These are phyloP conservation scores for Cyprinus carpio DNA, from an alignment of 2,113 vertebrate genomes.

Conservation along the genomic window DNA sequence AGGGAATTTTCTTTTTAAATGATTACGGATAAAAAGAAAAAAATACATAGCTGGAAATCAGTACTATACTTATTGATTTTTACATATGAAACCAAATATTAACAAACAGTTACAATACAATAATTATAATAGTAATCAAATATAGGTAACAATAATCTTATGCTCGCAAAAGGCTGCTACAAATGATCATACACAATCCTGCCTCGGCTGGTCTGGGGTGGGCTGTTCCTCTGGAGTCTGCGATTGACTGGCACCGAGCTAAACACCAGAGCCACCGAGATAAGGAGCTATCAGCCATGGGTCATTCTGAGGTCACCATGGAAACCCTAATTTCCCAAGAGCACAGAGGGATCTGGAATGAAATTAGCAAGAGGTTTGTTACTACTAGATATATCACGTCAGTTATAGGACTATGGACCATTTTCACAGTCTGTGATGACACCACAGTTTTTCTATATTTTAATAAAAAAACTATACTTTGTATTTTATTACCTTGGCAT, in stretches of 20 bases:
- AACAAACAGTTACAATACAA: slow-evolving; percentile 60
- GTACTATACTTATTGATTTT: slow-evolving; percentile 58
- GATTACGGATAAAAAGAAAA: slow-evolving; percentile 13
- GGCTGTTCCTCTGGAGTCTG: slow-evolving; percentile 28
- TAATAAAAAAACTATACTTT: no score
- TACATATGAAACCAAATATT: slow-evolving; percentile 67
- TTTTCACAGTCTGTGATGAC: no score
- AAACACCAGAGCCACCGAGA: slow-evolving; percentile 38
- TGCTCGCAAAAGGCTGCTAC: slow-evolving; percentile 49
- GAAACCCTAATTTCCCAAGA: slow-evolving; percentile 62
- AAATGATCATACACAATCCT: slow-evolving; percentile 38
- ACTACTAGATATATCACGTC: neutral
- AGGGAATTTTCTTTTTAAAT: slow-evolving; percentile 16
- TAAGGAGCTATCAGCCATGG: slow-evolving; percentile 46
- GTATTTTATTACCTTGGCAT: no score
- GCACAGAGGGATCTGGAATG: slow-evolving; percentile 66
- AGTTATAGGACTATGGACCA: no score
- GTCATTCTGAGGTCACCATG: slow-evolving; percentile 56
- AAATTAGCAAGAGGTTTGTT: slow-evolving; percentile 22
- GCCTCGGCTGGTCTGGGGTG: slow-evolving; percentile 30
- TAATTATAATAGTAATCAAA: slow-evolving; percentile 52
- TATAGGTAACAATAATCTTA: slow-evolving; percentile 57
- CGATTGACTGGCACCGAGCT: slow-evolving; percentile 54
- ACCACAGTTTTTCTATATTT: no score
- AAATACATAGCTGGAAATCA: slow-evolving; percentile 52